These are phyloP conservation scores for Endomychus coccineus DNA, from an alignment of 2,888 invertebrate genomes.

Conservation along the genomic window DNA sequence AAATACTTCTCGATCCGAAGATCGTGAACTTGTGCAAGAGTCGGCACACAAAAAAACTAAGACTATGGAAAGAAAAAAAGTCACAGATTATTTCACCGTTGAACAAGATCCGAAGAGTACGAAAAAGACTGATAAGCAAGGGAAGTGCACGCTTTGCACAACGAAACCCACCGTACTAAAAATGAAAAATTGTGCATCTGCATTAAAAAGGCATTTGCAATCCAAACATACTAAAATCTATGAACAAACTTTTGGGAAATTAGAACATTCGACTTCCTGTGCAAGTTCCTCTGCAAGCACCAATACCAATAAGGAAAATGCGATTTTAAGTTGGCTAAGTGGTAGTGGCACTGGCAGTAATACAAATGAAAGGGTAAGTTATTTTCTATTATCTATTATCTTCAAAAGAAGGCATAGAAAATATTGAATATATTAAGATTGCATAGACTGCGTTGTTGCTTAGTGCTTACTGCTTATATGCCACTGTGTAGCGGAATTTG, in stretches of 20 bases:
- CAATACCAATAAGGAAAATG: too few species aligned
- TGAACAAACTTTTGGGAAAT: conserved; percentile 5
- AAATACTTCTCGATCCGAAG: conserved; percentile 4
- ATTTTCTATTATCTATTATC: too few species aligned
- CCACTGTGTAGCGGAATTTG: too few species aligned
- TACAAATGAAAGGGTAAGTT: too few species aligned
- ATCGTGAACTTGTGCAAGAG: conserved; percentile 2
- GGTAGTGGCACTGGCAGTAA: too few species aligned
- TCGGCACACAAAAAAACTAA: not conserved
- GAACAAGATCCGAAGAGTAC: conserved; percentile 6
- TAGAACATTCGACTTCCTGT: conserved; percentile 8
- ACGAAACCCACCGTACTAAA: conserved; percentile 2
- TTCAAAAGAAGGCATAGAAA: too few species aligned
- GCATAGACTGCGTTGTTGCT: too few species aligned
- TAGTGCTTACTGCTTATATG: too few species aligned
- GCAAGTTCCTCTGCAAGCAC: conserved; percentile 5
- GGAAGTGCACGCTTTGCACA: too few species aligned
- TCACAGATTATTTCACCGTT: conserved; percentile 3
- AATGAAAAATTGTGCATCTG: conserved; percentile 6
- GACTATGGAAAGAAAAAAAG: too few species aligned
- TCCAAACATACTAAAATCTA: conserved; percentile 5
- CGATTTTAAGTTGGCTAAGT: too few species aligned
- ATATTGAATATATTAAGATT: too few species aligned
- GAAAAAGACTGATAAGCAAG: conserved; percentile 6
- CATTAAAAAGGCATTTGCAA: conserved; percentile 8